Evolutionary conservation across 2,888 invertebrate genomes (phyloP).

Genomic region (Phengaris alcon): DNA sequence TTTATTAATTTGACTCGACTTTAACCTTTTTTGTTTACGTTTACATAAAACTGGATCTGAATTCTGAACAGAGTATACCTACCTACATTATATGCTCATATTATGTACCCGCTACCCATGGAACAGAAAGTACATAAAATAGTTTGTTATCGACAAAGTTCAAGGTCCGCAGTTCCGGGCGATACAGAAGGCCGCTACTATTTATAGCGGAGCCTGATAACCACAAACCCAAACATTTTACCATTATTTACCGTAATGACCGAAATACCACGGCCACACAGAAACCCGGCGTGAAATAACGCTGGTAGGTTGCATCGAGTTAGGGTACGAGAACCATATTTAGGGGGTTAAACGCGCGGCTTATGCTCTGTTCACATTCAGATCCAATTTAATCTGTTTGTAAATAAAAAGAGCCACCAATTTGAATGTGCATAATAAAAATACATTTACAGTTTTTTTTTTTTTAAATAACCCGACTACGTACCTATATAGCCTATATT

Average conservation of each 20-base stretch:
- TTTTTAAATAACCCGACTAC: too few relatives aligned
- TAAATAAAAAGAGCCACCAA: too few relatives aligned
- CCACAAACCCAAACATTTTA: neutral
- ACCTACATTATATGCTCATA: too few relatives aligned
- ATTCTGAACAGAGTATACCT: too few relatives aligned
- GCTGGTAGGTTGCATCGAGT: neutral
- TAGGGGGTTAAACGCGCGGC: neutral
- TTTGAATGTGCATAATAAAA: too few relatives aligned
- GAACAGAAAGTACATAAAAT: neutral
- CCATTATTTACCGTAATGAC: neutral
- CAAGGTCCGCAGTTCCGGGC: conserved; percentile 9
- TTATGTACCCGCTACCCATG: neutral
- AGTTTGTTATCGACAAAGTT: conserved; percentile 9
- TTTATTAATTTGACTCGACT: too few relatives aligned
- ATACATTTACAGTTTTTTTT: too few relatives aligned
- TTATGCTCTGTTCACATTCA: neutral
- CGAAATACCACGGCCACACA: neutral
- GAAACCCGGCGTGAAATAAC: neutral
- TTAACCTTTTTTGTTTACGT: too few relatives aligned
- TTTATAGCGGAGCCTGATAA: conserved; percentile 3
- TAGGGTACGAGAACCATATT: neutral
- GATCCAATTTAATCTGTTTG: too few relatives aligned
- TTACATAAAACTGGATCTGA: too few relatives aligned
- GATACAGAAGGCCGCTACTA: neutral
- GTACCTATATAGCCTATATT: too few relatives aligned